Evolutionary conservation across 2,888 invertebrate species (phyloP), one percentile per base, ranked within the genome.

Genomic region (Drosophila suboccidentalis): DNA sequence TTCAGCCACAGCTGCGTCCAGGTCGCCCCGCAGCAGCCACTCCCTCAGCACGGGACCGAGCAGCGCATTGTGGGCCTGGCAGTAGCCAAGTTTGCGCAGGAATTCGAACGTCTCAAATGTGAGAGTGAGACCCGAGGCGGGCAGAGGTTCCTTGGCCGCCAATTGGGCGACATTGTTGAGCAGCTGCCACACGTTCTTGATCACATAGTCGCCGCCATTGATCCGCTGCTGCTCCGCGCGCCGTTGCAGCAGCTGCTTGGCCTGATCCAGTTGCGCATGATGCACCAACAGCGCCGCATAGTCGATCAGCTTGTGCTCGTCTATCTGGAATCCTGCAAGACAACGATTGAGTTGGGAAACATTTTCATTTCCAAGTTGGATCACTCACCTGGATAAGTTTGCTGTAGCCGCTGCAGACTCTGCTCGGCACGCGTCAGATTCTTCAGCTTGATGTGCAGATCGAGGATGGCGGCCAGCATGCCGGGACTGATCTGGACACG

Each of bases 221-320:
- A 92, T 80, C 58, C 86, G 94, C 39, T 79, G 58, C 57, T 92
- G 92, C 47, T 92, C 92, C 3, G 94, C 92, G 65, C 95, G 94
- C 19, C 94, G 92, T 34, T 90, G 91, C 29, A 96, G 92, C 69
- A 95, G 79, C 36, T 87, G 59, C 62, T 91, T 91, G 11, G 91
- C 92, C 1, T 83, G 76, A 3, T 91, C 89, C 8, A 92, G 36
- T 32, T 90, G 86, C 1, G 83, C 75, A 11, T 68, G 64, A 2
- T 93, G 91, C 4, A 95, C 94, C 90, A 96, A 93, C 5, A 95
- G 91, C 0, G 94, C 94, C 0, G 95, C 95, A 65, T 94, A 95
- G 82, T 95, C 95, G 2, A 96, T 92, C 2, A 96, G 91, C 91
- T 96, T 96, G 86, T 93, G 94, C 77, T 94, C 94, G 88, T 96